phyloP scores from a whole-genome alignment of 2,797 vertebrate species.

The Eulemur mongoz region DNA sequence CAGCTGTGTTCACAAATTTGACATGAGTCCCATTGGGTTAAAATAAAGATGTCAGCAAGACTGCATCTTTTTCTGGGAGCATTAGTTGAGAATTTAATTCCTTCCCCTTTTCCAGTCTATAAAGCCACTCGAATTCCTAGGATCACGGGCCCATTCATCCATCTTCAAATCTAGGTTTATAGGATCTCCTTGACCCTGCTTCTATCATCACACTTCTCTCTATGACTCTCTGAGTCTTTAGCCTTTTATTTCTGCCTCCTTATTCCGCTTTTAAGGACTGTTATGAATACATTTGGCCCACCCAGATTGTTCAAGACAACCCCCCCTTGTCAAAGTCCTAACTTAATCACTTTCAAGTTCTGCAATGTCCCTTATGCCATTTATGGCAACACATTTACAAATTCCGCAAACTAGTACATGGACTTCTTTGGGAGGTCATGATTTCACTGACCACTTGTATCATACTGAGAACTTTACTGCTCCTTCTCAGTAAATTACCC shows the following conservation, averaged over 20 bases:
- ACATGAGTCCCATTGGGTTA: neutral
- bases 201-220: neutral
- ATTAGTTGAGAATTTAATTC: no score
- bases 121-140: no score
- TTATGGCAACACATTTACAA: neutral
- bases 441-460: neutral
- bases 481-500: neutral
- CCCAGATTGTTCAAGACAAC: no score
- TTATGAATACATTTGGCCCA: neutral
- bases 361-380: neutral
- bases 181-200: neutral
- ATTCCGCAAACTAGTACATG: neutral
- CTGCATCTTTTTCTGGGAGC: neutral
- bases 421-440: neutral
- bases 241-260: no score
- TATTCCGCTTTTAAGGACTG: neutral
- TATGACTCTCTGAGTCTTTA: no score
- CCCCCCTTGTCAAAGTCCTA: no score
- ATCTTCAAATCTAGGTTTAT: neutral
- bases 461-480: neutral
- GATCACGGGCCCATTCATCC: neutral
- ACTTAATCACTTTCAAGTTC: neutral
- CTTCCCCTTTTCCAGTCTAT: neutral
- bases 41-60: neutral
- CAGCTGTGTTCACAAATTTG: neutral